phyloP scores from a whole-genome alignment of 2,113 vertebrate species.

The Dipodomys ordii region DNA sequence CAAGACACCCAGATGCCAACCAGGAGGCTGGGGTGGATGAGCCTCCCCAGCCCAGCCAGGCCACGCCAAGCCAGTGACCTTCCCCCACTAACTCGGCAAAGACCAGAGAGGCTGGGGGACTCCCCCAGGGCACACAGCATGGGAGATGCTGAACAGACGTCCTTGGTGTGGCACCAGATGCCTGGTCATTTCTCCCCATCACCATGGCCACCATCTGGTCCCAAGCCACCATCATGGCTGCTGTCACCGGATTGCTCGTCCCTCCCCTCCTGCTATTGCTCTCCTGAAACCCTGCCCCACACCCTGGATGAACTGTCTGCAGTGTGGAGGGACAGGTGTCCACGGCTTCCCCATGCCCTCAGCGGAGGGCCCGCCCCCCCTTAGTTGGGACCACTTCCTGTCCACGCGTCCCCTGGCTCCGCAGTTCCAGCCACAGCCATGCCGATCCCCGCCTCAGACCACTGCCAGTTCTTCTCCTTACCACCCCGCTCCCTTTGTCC shows the following conservation, averaged over 20 bases:
- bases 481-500: background rate
- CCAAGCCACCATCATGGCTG: background rate
- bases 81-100: background rate
- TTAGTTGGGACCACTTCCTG: background rate
- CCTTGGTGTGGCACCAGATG: background rate
- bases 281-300: background rate
- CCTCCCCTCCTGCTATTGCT: rapidly evolving
- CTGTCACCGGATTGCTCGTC: background rate
- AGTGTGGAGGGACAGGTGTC: rapidly evolving
- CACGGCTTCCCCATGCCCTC: background rate
- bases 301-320: background rate
- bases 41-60: background rate
- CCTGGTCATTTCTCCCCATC: background rate
- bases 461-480: background rate
- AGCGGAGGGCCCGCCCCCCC: background rate
- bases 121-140: background rate
- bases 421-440: background rate
- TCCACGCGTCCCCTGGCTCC: rapidly evolving
- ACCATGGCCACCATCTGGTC: background rate
- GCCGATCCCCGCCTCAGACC: rapidly evolving
- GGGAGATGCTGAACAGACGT: background rate
- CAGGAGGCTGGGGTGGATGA: background rate
- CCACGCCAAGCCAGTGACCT: background rate
- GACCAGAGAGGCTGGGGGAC: background rate
- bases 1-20: background rate